These are phyloP conservation scores for Enteromius argenteus DNA, from an alignment of 2,797 vertebrate species.

Conservation along the genomic window DNA sequence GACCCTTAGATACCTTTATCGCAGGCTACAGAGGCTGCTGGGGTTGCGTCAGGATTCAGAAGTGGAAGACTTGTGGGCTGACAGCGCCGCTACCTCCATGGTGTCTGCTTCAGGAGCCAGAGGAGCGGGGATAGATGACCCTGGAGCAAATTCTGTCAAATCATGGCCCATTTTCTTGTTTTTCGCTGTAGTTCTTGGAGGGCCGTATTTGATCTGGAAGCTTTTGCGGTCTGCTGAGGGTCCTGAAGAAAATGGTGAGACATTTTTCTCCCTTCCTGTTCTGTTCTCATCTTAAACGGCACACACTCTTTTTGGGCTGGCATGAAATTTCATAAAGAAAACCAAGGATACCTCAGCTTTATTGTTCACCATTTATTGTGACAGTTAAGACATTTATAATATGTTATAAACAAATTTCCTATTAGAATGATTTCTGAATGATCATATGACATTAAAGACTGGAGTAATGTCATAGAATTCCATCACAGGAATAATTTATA, in stretches of 20 bases:
- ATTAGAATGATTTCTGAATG: neutral
- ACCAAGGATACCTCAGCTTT: neutral
- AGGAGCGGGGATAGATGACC: conserved; percentile 64
- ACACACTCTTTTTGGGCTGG: neutral
- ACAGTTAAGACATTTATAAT: neutral
- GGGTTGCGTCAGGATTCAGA: conserved; percentile 84
- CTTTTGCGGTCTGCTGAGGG: conserved; percentile 84
- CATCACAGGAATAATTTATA: neutral
- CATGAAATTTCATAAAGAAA: neutral
- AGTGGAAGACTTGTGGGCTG: conserved; percentile 92
- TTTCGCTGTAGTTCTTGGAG: conserved; percentile 93
- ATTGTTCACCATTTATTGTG: neutral
- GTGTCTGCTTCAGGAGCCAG: conserved; percentile 71
- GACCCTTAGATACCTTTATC: conserved; percentile 90
- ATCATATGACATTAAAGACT: neutral
- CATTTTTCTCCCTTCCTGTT: neutral
- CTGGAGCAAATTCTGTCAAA: conserved; percentile 80
- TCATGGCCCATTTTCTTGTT: conserved; percentile 98
- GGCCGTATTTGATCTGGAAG: conserved; percentile 98
- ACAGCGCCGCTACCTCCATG: conserved; percentile 84
- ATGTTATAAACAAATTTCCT: neutral
- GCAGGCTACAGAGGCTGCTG: conserved; percentile 84
- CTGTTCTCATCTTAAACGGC: neutral
- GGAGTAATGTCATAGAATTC: neutral
- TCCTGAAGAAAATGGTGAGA: conserved; percentile 84